phyloP scores from a whole-genome alignment of 2,888 invertebrate species.

The Flexamia atlantica region DNA sequence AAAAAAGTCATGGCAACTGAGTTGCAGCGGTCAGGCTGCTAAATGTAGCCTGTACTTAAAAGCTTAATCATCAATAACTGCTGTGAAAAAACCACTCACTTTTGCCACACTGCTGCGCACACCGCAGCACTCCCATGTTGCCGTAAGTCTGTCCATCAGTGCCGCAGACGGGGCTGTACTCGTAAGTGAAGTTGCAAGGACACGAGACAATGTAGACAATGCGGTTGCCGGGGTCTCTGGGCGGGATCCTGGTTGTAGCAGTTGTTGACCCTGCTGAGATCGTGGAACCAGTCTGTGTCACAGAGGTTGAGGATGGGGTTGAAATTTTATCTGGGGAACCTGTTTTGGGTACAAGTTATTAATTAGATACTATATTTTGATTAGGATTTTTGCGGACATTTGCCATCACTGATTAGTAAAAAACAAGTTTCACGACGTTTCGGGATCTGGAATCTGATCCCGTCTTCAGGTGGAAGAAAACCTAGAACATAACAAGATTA shows the following conservation, averaged over 20 bases:
- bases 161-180: constrained; percentile 49
- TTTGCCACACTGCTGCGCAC: constrained; percentile 9
- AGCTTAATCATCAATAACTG: no score
- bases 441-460: no score
- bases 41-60: no score
- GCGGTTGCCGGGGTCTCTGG: constrained; percentile 36
- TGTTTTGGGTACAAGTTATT: no score
- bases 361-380: no score
- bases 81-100: constrained; percentile 13
- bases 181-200: constrained; percentile 37
- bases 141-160: constrained; percentile 55
- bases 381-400: no score
- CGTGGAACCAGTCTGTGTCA: not conserved
- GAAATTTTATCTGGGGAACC: not conserved
- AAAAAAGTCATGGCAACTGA: no score
- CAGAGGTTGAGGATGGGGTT: not conserved
- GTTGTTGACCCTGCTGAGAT: not conserved
- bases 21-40: no score
- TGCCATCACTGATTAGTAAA: no score
- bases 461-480: no score
- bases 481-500: no score
- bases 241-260: constrained; percentile 37
- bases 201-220: constrained; percentile 41
- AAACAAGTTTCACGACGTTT: no score
- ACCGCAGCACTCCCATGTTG: constrained; percentile 19